Conservation (phyloP, 2,113 vertebrate genomes). For the Mormoops blainvillei region DNA sequence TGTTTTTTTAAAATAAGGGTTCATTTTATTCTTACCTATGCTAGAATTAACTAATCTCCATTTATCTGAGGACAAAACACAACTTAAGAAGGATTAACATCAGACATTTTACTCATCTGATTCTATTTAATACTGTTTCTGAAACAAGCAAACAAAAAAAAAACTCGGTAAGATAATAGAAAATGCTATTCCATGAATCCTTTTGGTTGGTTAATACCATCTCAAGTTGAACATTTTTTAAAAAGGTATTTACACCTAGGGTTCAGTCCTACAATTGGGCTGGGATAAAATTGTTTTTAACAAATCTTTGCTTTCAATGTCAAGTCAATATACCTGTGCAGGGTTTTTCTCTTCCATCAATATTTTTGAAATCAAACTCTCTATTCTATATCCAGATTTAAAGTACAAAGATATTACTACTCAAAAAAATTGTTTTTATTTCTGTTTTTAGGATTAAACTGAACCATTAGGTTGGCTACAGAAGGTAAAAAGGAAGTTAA, state of each 20-base stretch:
- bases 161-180: background rate
- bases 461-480: background rate
- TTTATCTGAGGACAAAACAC: background rate
- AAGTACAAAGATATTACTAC: background rate
- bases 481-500: conserved; percentile 14
- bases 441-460: conserved; percentile 4
- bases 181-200: background rate
- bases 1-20: background rate
- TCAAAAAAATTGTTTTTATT: background rate
- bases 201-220: conserved; percentile 16
- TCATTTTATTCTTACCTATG: conserved; percentile 27
- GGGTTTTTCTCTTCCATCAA: background rate
- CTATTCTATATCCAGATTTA: background rate
- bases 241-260: background rate
- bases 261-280: background rate
- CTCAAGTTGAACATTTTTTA: conserved; percentile 32
- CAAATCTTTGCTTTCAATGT: background rate
- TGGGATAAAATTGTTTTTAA: background rate
- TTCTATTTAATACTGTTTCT: background rate
- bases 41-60: background rate
- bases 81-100: background rate
- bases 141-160: background rate
- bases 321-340: background rate
- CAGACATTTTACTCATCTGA: background rate
- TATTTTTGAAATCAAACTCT: conserved; percentile 25